Conservation (phyloP, 1,140 invertebrate species). For the Littorina saxatilis region DNA sequence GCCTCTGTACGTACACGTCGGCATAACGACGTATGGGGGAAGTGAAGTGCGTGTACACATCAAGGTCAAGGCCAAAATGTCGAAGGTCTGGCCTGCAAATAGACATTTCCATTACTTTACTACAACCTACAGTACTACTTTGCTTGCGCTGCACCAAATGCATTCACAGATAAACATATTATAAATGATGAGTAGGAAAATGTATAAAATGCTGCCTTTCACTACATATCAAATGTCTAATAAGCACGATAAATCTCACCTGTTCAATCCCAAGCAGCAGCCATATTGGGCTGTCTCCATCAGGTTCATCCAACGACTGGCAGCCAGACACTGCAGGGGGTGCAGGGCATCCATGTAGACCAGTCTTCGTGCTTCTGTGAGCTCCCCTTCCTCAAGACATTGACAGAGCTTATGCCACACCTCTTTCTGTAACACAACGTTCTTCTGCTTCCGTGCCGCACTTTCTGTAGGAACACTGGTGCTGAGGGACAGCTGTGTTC, state of each 20-base stretch:
- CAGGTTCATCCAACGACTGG: slow-evolving; percentile 73
- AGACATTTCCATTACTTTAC: too few relatives aligned
- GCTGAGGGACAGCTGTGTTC: not conserved
- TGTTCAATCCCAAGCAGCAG: slow-evolving; percentile 60
- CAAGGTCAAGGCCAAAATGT: slow-evolving; percentile 91
- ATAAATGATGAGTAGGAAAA: too few relatives aligned
- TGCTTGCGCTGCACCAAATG: too few relatives aligned
- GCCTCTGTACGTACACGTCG: slow-evolving; percentile 92
- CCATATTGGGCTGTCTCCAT: slow-evolving; percentile 81
- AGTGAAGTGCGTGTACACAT: slow-evolving; percentile 94
- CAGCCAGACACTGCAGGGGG: slow-evolving; percentile 91
- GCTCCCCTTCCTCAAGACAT: slow-evolving; percentile 80
- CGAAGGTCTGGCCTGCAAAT: slow-evolving; percentile 81
- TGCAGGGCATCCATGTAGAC: slow-evolving; percentile 95
- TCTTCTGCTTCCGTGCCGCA: not conserved
- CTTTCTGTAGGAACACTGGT: not conserved
- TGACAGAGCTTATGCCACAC: slow-evolving; percentile 40
- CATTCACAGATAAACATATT: too few relatives aligned
- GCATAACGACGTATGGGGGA: slow-evolving; percentile 94
- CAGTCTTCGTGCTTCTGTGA: slow-evolving; percentile 88
- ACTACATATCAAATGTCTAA: too few relatives aligned
- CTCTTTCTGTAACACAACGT: slow-evolving; percentile 36
- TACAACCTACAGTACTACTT: too few relatives aligned
- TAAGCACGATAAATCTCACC: too few relatives aligned
- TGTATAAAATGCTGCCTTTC: too few relatives aligned